Conservation (phyloP, 2,888 invertebrate species). For the Drosophila meridiana region DNA sequence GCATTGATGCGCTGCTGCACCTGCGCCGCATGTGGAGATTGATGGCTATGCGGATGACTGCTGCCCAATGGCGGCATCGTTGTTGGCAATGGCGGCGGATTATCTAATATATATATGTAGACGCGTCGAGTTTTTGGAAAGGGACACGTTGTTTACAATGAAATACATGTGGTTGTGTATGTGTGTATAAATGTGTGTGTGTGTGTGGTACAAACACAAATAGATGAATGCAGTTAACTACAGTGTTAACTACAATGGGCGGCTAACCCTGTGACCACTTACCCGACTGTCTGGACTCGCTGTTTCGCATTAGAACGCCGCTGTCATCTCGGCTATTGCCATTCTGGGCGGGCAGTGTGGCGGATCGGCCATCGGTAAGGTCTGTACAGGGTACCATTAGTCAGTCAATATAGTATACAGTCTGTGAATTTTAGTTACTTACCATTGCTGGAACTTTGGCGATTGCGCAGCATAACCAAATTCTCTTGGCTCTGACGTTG, state of each 20-base stretch:
- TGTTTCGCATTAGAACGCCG: slow-evolving; percentile 79
- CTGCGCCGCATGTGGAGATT: slow-evolving; percentile 65
- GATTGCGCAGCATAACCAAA: slow-evolving; percentile 81
- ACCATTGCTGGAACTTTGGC: slow-evolving; percentile 82
- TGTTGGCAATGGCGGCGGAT: slow-evolving; percentile 85
- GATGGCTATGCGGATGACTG: slow-evolving; percentile 45
- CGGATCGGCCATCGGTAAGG: slow-evolving; percentile 77
- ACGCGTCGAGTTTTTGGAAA: slow-evolving; percentile 34
- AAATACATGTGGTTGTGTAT: slow-evolving; percentile 22
- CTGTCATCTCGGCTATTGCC: slow-evolving; percentile 82
- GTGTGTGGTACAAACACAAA: slow-evolving; percentile 54
- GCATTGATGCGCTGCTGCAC: slow-evolving; percentile 82
- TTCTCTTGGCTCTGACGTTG: slow-evolving; percentile 84
- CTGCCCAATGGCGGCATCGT: slow-evolving; percentile 84
- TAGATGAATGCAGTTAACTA: slow-evolving; percentile 43
- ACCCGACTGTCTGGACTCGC: slow-evolving; percentile 84
- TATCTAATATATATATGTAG: slow-evolving; percentile 70
- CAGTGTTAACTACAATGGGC: slow-evolving; percentile 27
- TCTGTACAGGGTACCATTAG: slow-evolving; percentile 52
- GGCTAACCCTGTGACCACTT: slow-evolving; percentile 29
- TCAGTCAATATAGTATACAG: background rate
- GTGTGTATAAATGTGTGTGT: slow-evolving; percentile 28
- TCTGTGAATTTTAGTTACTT: background rate
- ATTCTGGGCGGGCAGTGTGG: slow-evolving; percentile 82
- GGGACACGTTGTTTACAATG: slow-evolving; percentile 64